These are phyloP conservation scores for Zenarchopterus dispar DNA, from an alignment of 2,797 vertebrate genomes.

Conservation along the genomic window DNA sequence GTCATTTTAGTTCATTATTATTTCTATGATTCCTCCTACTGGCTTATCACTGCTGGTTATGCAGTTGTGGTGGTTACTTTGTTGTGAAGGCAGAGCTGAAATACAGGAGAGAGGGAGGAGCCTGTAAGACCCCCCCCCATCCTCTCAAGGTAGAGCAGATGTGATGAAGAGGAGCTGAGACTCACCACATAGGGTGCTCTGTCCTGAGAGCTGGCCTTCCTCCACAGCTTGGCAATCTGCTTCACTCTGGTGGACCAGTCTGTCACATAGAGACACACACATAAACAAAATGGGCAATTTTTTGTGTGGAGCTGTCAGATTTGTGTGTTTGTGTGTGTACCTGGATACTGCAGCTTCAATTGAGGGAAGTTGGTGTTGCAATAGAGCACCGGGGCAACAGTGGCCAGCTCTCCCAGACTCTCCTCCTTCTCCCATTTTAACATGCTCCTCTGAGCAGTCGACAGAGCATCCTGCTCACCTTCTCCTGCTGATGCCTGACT, in stretches of 20 bases:
- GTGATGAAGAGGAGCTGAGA: neutral
- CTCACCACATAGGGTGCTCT: slow-evolving; percentile 95
- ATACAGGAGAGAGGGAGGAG: no score
- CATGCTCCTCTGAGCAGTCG: slow-evolving; percentile 91
- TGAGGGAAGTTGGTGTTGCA: slow-evolving; percentile 94
- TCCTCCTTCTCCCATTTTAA: slow-evolving; percentile 99
- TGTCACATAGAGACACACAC: slow-evolving; percentile 50
- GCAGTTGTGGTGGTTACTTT: no score
- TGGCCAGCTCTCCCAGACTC: slow-evolving; percentile 92
- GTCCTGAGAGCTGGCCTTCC: slow-evolving; percentile 97
- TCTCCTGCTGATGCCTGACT: slow-evolving; percentile 50
- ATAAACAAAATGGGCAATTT: no score
- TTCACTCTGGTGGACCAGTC: slow-evolving; percentile 97
- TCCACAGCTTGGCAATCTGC: slow-evolving; percentile 97
- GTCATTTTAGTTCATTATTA: no score
- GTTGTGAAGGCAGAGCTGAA: no score
- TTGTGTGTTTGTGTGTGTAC: slow-evolving; percentile 30
- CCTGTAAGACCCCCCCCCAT: no score
- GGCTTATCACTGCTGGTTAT: no score
- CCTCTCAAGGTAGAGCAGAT: no score
- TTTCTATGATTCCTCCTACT: no score
- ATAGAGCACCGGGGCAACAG: slow-evolving; percentile 96
- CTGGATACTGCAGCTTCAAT: slow-evolving; percentile 90
- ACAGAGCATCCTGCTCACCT: slow-evolving; percentile 86
- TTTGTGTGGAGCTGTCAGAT: no score